Evolutionary conservation across 2,797 vertebrate species (phyloP), one percentile per base, ranked within the genome.

Genomic region (Nannoperca australis): DNA sequence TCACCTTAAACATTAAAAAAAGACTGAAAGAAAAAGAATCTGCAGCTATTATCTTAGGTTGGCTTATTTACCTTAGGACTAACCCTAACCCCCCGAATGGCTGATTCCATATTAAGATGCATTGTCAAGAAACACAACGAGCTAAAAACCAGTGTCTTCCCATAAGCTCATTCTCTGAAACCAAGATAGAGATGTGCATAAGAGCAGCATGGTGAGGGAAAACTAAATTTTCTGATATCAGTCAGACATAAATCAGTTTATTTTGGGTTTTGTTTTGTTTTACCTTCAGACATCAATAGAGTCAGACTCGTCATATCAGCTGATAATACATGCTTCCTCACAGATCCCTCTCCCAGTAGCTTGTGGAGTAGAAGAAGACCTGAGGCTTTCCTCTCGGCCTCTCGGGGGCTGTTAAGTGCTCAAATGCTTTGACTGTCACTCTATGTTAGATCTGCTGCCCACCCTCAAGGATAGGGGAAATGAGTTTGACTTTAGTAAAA

Each of bases 401-500:
- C 32, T 34, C 32, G 5, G 5, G 9, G 36, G 10, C 8, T 63
- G 60, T 14, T 14, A 2, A 51, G 47, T 3, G 12, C 54, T 50
- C 36, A 17, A 42, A 38, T 6, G 24, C 36, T 73, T 58, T 60
- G 51, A 59, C 63, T 76, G 73, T 75, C 73, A 56, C 56, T 60
- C 54, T 51, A 0, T 18, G 22, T 77, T 54, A 32, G 38, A 62
- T 36, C 66, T 62, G 13, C 49, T 18, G 10, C 10, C 36, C 8
- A 1, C 44, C 3, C 24, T 51, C 32, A 13, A 27, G 60, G 59
- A 51, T n/a, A 42, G 27, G 40, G 38, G 47, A 69, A 56, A 62
- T 32, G 5, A 51, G 47, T 58, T 73, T 30, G 47, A 82, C 65
- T 60, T 47, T 34, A 54, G 58, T 49, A 38, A 11, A 50, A 55